phyloP scores from a whole-genome alignment of 2,797 vertebrate species.

The Buceros bicornis region DNA sequence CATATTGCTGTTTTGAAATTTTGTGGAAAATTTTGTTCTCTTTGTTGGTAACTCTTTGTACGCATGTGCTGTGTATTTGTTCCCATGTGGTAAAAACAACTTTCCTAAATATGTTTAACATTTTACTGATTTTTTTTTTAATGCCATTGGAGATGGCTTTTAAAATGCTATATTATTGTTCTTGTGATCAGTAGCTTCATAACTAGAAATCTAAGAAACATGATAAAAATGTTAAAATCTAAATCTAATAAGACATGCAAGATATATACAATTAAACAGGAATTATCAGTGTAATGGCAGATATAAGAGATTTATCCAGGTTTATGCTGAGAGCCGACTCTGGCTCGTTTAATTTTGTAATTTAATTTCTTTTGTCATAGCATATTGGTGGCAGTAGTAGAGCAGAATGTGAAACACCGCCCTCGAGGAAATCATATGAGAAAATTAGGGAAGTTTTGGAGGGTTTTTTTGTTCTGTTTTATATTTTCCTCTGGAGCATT shows the following conservation, averaged over 20 bases:
- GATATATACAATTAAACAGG: no score
- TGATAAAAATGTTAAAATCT: neutral
- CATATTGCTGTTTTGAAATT: neutral
- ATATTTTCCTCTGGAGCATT: neutral
- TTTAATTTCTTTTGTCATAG: neutral
- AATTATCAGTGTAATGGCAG: neutral
- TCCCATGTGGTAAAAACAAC: neutral
- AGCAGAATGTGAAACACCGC: neutral
- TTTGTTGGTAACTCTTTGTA: neutral
- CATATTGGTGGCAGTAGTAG: neutral
- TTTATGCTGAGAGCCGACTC: neutral
- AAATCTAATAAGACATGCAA: neutral
- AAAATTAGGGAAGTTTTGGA: neutral
- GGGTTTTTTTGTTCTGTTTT: neutral
- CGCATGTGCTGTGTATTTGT: neutral
- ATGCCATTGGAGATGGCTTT: neutral
- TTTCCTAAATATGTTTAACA: neutral
- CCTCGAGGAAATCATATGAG: neutral
- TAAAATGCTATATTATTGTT: neutral
- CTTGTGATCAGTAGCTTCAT: neutral
- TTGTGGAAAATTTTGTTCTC: neutral
- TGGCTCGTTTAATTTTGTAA: neutral
- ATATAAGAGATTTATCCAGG: neutral
- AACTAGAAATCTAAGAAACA: neutral
- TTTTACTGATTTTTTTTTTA: neutral